These are phyloP conservation scores for Lepidotrigona ventralis DNA, from an alignment of 1,140 invertebrate genomes.

Conservation along the genomic window DNA sequence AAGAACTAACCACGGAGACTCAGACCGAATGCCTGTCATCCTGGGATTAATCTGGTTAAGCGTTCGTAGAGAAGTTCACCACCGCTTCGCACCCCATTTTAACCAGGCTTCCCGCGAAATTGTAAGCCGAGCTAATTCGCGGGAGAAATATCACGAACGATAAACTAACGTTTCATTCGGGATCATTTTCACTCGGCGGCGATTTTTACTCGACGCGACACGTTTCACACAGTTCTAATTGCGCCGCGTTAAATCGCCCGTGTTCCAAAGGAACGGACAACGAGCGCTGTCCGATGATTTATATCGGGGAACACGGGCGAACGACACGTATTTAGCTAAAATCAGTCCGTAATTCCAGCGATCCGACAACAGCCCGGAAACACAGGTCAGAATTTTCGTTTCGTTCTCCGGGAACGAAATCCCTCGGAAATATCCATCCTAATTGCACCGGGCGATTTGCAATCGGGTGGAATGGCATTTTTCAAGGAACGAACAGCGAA, in stretches of 20 bases:
- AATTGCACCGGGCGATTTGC: neutral
- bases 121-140: no score
- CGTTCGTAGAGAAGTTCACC: neutral
- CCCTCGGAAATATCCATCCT: no score
- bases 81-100: neutral
- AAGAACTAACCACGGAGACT: neutral
- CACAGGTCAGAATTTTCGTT: neutral
- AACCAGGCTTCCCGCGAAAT: neutral
- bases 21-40: slow-evolving; percentile 8
- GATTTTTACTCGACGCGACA: neutral
- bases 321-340: neutral
- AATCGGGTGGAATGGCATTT: neutral
- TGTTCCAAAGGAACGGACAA: neutral
- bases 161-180: no score
- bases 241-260: neutral
- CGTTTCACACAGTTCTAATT: neutral
- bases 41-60: slow-evolving; percentile 42
- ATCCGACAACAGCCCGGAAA: no score
- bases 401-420: neutral
- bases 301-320: neutral
- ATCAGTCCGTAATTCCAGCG: neutral
- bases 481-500: neutral
- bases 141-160: no score
- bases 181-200: neutral
- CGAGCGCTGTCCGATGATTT: neutral